phyloP scores from a whole-genome alignment of 1,140 invertebrate genomes.

The Amyelois transitella region DNA sequence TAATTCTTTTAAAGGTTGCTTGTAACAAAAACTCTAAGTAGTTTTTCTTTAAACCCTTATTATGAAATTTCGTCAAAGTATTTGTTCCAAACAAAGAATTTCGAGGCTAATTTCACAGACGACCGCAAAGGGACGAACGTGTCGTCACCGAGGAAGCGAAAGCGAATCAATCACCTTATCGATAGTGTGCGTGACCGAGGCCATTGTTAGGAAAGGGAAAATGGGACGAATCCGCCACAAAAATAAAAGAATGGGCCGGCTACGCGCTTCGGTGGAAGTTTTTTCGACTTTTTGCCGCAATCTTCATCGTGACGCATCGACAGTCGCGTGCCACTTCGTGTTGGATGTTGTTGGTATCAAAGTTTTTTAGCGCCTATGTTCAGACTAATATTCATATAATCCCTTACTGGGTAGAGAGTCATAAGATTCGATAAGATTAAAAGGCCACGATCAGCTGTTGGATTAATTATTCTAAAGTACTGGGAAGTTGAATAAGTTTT shows the following conservation, averaged over 20 bases:
- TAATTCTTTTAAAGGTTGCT: too few relatives aligned
- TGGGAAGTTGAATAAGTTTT: too few relatives aligned
- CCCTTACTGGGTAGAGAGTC: too few relatives aligned
- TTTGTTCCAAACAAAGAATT: constrained; percentile 22
- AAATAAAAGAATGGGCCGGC: constrained; percentile 49
- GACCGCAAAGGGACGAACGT: constrained; percentile 48
- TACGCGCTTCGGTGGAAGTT: constrained; percentile 32
- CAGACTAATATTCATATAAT: too few relatives aligned
- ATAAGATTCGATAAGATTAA: too few relatives aligned
- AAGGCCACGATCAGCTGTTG: too few relatives aligned
- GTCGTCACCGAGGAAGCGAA: constrained; percentile 65
- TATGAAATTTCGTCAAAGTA: constrained; percentile 1
- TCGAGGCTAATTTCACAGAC: constrained; percentile 34
- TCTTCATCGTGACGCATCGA: constrained; percentile 36
- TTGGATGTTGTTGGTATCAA: constrained; percentile 26
- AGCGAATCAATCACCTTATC: constrained; percentile 61
- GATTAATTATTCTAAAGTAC: too few relatives aligned
- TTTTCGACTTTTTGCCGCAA: constrained; percentile 21
- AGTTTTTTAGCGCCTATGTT: too few relatives aligned
- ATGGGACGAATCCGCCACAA: constrained; percentile 45
- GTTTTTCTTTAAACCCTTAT: too few relatives aligned
- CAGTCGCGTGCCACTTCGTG: constrained; percentile 43
- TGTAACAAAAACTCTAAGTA: too few relatives aligned
- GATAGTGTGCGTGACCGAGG: constrained; percentile 55
- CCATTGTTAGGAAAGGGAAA: constrained; percentile 67